Percentiles rank a stretch among this genome's conserved stretches.
Evolutionary conservation across 2,113 vertebrate species (phyloP).

Genomic region (Ictidomys tridecemlineatus): DNA sequence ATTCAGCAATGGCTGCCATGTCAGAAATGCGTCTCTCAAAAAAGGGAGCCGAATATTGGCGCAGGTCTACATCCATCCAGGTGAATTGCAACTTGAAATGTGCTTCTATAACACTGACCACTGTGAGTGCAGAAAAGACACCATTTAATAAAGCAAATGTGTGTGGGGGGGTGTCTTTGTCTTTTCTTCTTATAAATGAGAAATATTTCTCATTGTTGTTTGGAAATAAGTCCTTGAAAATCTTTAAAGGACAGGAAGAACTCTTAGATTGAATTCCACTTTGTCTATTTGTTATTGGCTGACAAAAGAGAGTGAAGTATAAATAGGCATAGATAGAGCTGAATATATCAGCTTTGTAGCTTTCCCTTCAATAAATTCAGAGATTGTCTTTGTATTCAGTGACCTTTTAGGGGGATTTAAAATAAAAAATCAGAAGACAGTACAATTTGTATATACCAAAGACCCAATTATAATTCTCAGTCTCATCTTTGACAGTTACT

Average conservation of each 20-base stretch:
- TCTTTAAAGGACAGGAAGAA: slow-evolving; percentile 42
- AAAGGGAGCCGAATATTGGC: neutral
- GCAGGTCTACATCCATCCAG: neutral
- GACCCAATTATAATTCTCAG: slow-evolving; percentile 65
- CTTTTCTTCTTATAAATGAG: slow-evolving; percentile 42
- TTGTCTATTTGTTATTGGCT: slow-evolving; percentile 27
- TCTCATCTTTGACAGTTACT: slow-evolving; percentile 42
- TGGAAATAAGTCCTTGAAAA: slow-evolving; percentile 61
- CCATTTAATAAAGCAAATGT: neutral
- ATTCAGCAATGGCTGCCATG: neutral
- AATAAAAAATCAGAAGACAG: slow-evolving; percentile 59
- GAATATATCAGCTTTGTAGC: neutral
- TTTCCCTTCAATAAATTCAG: slow-evolving; percentile 53
- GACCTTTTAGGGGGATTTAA: slow-evolving; percentile 66
- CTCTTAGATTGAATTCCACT: slow-evolving; percentile 51
- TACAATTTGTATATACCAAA: slow-evolving; percentile 54
- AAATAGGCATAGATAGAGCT: slow-evolving; percentile 11
- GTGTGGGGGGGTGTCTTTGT: neutral
- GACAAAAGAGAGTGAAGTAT: slow-evolving; percentile 21
- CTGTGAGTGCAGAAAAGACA: neutral
- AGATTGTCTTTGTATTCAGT: slow-evolving; percentile 62
- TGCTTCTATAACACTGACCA: neutral
- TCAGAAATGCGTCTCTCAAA: neutral
- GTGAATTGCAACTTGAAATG: neutral
- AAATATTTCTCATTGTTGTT: slow-evolving; percentile 41